A percentile compares a stretch with the other conserved stretches of the same genome.
Conservation (phyloP, 1,140 invertebrate species). For the Pomacea maculata region DNA sequence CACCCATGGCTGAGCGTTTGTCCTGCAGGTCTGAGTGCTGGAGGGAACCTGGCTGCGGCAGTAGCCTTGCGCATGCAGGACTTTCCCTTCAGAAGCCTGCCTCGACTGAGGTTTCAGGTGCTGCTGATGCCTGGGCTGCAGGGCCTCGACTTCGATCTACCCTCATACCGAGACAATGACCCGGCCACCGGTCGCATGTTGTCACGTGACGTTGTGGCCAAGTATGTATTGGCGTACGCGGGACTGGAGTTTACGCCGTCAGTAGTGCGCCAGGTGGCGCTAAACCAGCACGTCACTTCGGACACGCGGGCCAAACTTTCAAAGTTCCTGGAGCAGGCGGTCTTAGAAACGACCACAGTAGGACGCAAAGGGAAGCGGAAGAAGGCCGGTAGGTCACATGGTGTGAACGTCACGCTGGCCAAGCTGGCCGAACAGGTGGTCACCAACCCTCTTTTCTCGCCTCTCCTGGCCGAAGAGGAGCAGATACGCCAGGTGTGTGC, state of each 20-base stretch:
- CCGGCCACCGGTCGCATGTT: not conserved
- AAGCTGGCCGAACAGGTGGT: not conserved
- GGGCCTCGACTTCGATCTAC: slow-evolving; percentile 44
- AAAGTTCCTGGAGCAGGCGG: not conserved
- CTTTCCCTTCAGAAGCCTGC: slow-evolving; percentile 19
- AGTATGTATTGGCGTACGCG: slow-evolving; percentile 5
- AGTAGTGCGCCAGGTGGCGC: not conserved
- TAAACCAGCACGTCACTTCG: too few relatives aligned
- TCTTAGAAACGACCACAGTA: not conserved
- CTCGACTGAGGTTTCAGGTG: slow-evolving; percentile 34
- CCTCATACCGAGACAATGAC: slow-evolving; percentile 35
- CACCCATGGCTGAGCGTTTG: too few relatives aligned
- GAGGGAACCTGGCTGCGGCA: slow-evolving; percentile 51
- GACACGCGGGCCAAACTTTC: not conserved
- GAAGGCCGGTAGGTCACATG: not conserved
- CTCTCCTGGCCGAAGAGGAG: too few relatives aligned
- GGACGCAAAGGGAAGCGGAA: too few relatives aligned
- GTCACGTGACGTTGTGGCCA: not conserved
- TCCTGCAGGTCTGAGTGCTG: slow-evolving; percentile 48
- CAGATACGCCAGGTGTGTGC: too few relatives aligned
- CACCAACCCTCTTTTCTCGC: not conserved
- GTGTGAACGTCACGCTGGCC: not conserved
- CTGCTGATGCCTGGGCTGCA: slow-evolving; percentile 48
- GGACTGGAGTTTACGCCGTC: not conserved
- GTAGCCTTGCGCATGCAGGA: slow-evolving; percentile 39